Evolutionary conservation across 2,888 invertebrate species (phyloP), one percentile per base, ranked within the genome.

Genomic region (Neelides folsomi): DNA sequence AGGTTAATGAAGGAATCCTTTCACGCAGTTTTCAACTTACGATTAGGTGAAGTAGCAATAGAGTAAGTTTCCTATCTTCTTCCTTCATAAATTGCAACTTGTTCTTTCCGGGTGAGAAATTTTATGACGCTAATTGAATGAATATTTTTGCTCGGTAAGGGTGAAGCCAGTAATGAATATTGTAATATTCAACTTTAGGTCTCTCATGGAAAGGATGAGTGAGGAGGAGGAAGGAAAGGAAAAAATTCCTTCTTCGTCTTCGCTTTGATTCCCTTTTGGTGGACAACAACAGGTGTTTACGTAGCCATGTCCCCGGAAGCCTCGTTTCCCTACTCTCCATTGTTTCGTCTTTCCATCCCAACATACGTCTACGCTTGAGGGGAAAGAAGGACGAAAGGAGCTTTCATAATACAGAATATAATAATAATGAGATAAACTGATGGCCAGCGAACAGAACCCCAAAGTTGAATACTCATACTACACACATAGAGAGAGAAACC

Each of bases 281-380:
- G 52, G 58, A 59, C 54, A 57, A 63, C 62, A 64, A 64, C 64
- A 64, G 64, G 64, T 64, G 64, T 64, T 62, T 64, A 62, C 59
- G 63, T 57, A 60, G 58, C 58, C 58, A 56, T 60, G 62, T 64
- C 64, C 64, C 64, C 64, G 64, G 64, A 64, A 64, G 64, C 62
- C 49, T 56, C 56, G 62, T 59, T 62, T 64, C 60, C 62, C 63
- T 55, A 57, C 58, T 55, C 56, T 55, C 57, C 48, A 54, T 54
- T 56, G 54, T 47, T 20, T 45, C 54, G 56, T 51, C 49, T 48
- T 54, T 45, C 43, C 50, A 40, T 52, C 52, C 47, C 54, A 54
- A 46, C 52, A 46, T 49, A 48, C 51, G 50, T 53, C 42, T 53
- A 39, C 49, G 48, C 49, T 51, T 44, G 27, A 27, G 27, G 27